A percentile compares a stretch with the other conserved stretches of the same genome.
Evolutionary conservation across 1,140 invertebrate genomes (phyloP).

Genomic region (Brachionus rubens): DNA sequence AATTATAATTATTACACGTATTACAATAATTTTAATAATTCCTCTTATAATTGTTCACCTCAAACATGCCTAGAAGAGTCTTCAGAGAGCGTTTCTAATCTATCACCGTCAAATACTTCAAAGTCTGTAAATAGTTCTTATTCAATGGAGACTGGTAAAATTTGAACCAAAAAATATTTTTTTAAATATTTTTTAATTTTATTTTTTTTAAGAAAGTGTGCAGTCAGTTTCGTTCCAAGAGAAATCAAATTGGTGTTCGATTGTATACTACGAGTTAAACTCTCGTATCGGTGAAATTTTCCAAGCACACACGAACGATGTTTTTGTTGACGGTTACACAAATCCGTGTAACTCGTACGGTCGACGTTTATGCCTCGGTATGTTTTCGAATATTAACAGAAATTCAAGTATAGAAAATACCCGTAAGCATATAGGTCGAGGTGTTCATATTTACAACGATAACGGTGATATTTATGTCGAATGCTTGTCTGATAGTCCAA

Average conservation of each 20-base stretch:
- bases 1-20: conserved; percentile 31
- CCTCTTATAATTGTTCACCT: background rate
- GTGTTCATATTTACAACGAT: conserved; percentile 43
- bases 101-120: background rate
- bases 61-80: background rate
- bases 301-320: background rate
- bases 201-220: background rate
- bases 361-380: conserved; percentile 90
- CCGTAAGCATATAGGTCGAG: conserved; percentile 80
- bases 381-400: conserved; percentile 90
- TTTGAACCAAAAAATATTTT: no score
- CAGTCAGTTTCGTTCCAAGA: background rate
- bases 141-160: conserved; percentile 26
- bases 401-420: conserved; percentile 90
- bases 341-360: conserved; percentile 77
- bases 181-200: background rate
- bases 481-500: conserved; percentile 45
- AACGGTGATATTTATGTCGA: conserved; percentile 42
- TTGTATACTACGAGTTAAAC: conserved; percentile 96
- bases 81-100: background rate
- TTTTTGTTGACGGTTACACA: conserved; percentile 50
- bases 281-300: conserved; percentile 67
- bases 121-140: background rate
- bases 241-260: conserved; percentile 81
- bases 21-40: background rate